Base-by-base conservation (phyloP, 2,888 invertebrate genomes). In the Phrixothrix hirtus region DNA sequence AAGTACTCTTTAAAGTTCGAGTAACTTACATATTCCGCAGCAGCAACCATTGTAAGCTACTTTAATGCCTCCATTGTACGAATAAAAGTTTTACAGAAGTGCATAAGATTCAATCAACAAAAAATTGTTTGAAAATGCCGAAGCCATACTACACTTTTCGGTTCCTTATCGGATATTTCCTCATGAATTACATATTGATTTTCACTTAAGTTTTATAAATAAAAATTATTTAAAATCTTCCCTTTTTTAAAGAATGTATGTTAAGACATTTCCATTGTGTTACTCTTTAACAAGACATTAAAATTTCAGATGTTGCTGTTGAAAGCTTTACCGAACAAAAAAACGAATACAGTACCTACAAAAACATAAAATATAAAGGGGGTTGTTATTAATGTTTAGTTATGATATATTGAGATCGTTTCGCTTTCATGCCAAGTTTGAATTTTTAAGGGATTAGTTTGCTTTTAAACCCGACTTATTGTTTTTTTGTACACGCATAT, bases 1-100 rank as follows among this genome's bases (percentile, higher is more conserved):
- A 54, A 59, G 59, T 54, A 45, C 56, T 46, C 54, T 54, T 47
- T 51, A 57, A 57, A 57, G 50, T 54, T 54, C 39, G 54, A 54
- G 54, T 48, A 57, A 57, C 57, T 57, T 57, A 51, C 39, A 45
- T 45, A 51, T 51, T 51, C 51, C 37, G 45, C 51, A 51, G 51
- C 34, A 25, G 35, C 48, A 42, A 27, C 48, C 41, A 48, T 48
- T 48, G 48, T 48, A 42, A 41, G 48, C 48, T 48, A 42, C 36
- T 41, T 48, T 48, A 48, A 48, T 48, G 48, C 48, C 26, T 48
- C 48, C 48, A 48, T 48, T 48, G 48, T 48, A 35, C 48, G 48
- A 48, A 48, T 48, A 48, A 48, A 48, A 41, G 48, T 48, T 32
- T 48, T 47, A 35, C 48, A 39, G 48, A 36, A 48, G 48, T 48